Conservation (phyloP, 2,113 vertebrate genomes). For the Rhinoptilus africanus region DNA sequence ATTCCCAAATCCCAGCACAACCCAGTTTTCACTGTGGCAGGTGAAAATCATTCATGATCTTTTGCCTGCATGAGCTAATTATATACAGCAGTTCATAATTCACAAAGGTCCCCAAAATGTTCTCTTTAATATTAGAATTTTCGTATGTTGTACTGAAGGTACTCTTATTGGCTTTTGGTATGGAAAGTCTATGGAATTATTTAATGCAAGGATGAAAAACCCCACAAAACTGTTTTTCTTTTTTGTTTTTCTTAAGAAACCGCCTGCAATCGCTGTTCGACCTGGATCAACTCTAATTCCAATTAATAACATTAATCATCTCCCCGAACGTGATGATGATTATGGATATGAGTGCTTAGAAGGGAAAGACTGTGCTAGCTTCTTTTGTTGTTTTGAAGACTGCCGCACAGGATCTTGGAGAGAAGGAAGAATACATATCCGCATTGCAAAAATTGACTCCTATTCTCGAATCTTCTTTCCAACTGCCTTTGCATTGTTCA, state of each 20-base stretch:
- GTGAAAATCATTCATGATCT: slow-evolving; percentile 2
- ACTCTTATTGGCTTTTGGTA: background rate
- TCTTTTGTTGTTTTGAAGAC: slow-evolving; percentile 97
- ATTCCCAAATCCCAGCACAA: slow-evolving; percentile 22
- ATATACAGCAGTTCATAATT: background rate
- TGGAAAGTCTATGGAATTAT: background rate
- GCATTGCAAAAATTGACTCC: slow-evolving; percentile 93
- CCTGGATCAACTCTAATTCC: slow-evolving; percentile 89
- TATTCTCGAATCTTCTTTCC: slow-evolving; percentile 96
- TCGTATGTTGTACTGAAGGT: background rate
- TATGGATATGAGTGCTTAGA: slow-evolving; percentile 91
- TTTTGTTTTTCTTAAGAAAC: slow-evolving; percentile 69
- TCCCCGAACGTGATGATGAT: slow-evolving; percentile 82
- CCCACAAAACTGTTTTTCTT: background rate
- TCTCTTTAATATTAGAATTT: background rate
- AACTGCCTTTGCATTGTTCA: slow-evolving; percentile 93
- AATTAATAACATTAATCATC: slow-evolving; percentile 86
- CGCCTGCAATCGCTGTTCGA: slow-evolving; percentile 78
- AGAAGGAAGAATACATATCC: slow-evolving; percentile 93
- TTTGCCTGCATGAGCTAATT: background rate
- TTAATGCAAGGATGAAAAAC: background rate
- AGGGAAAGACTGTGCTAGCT: slow-evolving; percentile 93
- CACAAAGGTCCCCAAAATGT: background rate
- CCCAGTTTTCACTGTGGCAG: background rate
- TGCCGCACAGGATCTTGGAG: slow-evolving; percentile 92